Base-by-base conservation (phyloP, 2,797 vertebrate genomes). In the Iguana delicatissima region DNA sequence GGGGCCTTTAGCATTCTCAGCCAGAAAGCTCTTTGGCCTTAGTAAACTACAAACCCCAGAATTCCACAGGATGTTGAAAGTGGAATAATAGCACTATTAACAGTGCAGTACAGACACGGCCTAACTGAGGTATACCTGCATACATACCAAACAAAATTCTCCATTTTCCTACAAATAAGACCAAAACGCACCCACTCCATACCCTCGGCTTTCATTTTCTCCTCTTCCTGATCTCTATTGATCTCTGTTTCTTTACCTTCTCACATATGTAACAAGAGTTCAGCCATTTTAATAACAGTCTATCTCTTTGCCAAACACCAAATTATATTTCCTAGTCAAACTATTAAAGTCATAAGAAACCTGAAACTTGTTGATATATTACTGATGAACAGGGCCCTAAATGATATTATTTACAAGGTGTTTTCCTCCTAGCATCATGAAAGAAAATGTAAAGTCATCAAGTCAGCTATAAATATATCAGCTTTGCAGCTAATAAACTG, bases 391-490 rank as follows among this genome's bases (percentile, higher is more conserved):
- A 92, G 76, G 38, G 87, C 18, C 85, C 85, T 95, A 92, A 96
- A 93, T 86, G 82, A 72, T 86, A 74, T 92, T 90, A 94, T 89
- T 95, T 94, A 93, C 62, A 92, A 86, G 73, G 64, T 90, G 73
- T 94, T 96, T 87, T 57, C 87, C 85, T 85, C 69, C 80, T 88
- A 87, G 26, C 73, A 84, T 90, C 79, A 90, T 93, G 92, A 93
- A 89, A 85, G 90, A 26, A 95, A 95, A 95, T 59, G 67, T 91
- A 93, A 95, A 91, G 26, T 84, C 72, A 90, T 85, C 83, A 89
- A 90, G 22, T 32, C 87, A 91, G 57, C 90, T 83, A 94, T 95
- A 95, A 96, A 95, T 95, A 92, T 91, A 95, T 96, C 50, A 52
- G 24, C 38, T 91, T 93, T 94, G 24, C 38, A 80, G 89, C 57